These are phyloP conservation scores for Limenitis camilla DNA, from an alignment of 2,888 invertebrate species.

Conservation along the genomic window DNA sequence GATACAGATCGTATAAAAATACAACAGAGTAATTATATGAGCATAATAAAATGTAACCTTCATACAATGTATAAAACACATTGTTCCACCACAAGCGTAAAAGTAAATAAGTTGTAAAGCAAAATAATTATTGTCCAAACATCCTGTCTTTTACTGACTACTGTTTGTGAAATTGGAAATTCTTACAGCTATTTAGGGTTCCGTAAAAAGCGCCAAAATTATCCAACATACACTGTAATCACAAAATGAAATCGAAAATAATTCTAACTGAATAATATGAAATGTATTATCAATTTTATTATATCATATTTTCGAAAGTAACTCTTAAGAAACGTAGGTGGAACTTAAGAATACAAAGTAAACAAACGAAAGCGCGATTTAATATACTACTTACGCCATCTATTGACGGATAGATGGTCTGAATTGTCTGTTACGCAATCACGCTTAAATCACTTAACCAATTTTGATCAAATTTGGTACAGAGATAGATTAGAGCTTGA, in stretches of 20 bases:
- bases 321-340: too few relatives aligned
- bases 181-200: background rate
- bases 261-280: too few relatives aligned
- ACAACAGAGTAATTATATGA: background rate
- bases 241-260: too few relatives aligned
- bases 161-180: background rate
- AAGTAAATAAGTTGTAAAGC: conserved; percentile 10
- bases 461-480: background rate
- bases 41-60: background rate
- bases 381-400: too few relatives aligned
- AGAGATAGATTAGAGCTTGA: background rate
- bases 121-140: conserved; percentile 9
- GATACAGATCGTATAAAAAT: background rate
- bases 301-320: too few relatives aligned
- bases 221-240: too few relatives aligned
- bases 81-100: conserved; percentile 2
- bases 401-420: too few relatives aligned
- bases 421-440: too few relatives aligned
- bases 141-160: conserved; percentile 5
- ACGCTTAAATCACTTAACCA: too few relatives aligned
- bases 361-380: too few relatives aligned
- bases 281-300: too few relatives aligned
- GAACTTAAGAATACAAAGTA: too few relatives aligned
- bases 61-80: background rate
- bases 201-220: background rate